phyloP scores from a whole-genome alignment of 2,113 vertebrate species.

The Pseudonaja textilis region DNA sequence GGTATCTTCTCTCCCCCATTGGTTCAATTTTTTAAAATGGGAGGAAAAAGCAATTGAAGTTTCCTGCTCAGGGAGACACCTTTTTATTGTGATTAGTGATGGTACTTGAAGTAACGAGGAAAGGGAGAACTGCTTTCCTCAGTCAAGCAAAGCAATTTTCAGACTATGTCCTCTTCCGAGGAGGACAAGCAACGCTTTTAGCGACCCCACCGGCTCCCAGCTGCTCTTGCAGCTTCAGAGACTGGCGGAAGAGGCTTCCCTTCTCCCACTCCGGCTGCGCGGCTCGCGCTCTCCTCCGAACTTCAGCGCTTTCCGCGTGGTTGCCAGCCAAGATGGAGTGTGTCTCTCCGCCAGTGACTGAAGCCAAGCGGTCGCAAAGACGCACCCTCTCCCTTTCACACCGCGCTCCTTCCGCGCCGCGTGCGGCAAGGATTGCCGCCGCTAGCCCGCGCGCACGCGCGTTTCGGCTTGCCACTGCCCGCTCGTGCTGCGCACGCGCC shows the following conservation, averaged over 20 bases:
- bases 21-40: background rate
- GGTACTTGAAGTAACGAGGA: background rate
- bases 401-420: constrained; percentile 15
- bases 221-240: constrained; percentile 21
- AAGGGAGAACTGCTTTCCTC: no score
- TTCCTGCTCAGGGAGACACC: background rate
- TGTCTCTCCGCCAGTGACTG: constrained; percentile 73
- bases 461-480: background rate
- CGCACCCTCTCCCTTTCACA: constrained; percentile 23
- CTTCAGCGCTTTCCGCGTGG: constrained; percentile 72
- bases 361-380: constrained; percentile 24
- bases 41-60: background rate
- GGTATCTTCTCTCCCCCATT: constrained; percentile 10
- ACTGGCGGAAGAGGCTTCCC: constrained; percentile 62
- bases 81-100: background rate
- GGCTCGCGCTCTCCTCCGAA: constrained; percentile 79
- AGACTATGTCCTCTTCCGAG: background rate
- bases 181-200: background rate
- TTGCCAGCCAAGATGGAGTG: constrained; percentile 73
- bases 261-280: constrained; percentile 76
- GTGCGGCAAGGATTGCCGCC: constrained; percentile 8
- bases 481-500: constrained; percentile 61
- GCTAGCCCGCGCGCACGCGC: constrained; percentile 12
- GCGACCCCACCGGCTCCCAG: background rate
- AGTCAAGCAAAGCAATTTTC: background rate